A percentile compares a stretch with the other conserved stretches of the same genome.
Evolutionary conservation across 2,797 vertebrate genomes (phyloP).

Genomic region (Poeciliopsis gracilis): DNA sequence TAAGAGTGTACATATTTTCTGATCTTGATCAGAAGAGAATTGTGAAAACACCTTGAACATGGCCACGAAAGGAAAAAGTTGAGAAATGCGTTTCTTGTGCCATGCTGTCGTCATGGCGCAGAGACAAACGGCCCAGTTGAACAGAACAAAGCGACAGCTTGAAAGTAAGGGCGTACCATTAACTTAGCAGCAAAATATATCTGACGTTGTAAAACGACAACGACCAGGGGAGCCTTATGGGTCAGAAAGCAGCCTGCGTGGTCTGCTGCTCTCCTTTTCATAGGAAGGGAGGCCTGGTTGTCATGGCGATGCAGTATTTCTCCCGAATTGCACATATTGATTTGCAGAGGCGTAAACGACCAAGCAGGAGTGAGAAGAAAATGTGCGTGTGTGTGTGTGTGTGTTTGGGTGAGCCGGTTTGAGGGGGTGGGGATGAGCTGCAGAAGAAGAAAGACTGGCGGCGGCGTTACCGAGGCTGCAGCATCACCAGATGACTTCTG

Average conservation of each 20-base stretch:
- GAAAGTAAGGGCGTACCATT: not conserved
- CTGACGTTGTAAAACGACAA: conserved; percentile 25
- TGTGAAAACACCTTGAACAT: not conserved
- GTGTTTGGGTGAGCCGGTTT: conserved; percentile 38
- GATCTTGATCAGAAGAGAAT: not conserved
- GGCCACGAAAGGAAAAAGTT: not conserved
- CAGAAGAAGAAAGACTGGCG: conserved; percentile 30
- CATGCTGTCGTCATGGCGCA: not conserved
- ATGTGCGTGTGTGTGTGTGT: conserved; percentile 60
- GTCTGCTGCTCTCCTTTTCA: conserved; percentile 62
- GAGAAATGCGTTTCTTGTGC: not conserved
- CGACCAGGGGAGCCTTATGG: conserved; percentile 22
- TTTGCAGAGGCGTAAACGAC: conserved; percentile 95
- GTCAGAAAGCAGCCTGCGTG: conserved; percentile 53
- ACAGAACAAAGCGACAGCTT: not conserved
- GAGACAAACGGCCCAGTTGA: not conserved
- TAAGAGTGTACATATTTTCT: not conserved
- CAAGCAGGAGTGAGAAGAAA: conserved; percentile 89
- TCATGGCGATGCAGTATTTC: conserved; percentile 98
- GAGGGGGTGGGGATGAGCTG: conserved; percentile 59
- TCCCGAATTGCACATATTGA: conserved; percentile 99
- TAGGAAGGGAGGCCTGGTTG: conserved; percentile 94
- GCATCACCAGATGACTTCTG: conserved; percentile 60
- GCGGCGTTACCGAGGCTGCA: conserved; percentile 36
- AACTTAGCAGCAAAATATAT: conserved; percentile 4